These are phyloP conservation scores for Pseudotriccus pelzelni DNA, from an alignment of 2,797 vertebrate genomes.

Conservation along the genomic window DNA sequence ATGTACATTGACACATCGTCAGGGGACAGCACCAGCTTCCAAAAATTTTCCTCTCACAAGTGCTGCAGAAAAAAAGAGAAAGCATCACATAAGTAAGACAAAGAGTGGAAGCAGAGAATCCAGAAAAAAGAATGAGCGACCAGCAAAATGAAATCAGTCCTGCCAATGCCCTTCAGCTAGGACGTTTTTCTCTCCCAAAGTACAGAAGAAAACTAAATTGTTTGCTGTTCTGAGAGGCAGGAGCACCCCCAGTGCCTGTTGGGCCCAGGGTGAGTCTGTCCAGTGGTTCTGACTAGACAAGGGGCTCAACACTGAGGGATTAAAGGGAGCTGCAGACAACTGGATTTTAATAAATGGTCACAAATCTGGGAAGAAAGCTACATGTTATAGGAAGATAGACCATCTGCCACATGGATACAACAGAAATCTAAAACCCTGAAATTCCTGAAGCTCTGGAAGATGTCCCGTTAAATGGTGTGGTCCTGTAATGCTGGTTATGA, in stretches of 20 bases:
- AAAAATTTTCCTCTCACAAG: background rate
- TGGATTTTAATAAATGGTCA: background rate
- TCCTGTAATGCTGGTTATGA: background rate
- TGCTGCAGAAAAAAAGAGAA: background rate
- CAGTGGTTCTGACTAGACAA: background rate
- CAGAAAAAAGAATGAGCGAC: background rate
- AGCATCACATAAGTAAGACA: background rate
- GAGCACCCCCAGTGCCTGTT: background rate
- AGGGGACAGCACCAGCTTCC: background rate
- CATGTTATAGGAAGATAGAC: background rate
- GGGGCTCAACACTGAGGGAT: background rate
- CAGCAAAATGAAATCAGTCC: background rate
- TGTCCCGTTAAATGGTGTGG: background rate
- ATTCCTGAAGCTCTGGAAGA: background rate
- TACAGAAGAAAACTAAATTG: background rate
- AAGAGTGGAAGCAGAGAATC: background rate
- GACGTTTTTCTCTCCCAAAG: background rate
- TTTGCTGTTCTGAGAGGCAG: background rate
- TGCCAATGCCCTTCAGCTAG: background rate
- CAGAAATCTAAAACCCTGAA: background rate
- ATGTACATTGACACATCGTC: background rate
- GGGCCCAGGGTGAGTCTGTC: background rate
- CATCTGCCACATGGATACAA: background rate
- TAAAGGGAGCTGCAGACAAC: background rate
- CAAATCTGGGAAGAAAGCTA: background rate